Evolutionary conservation across 2,797 vertebrate species (phyloP), one percentile per base, ranked within the genome.

Genomic region (Danio jaintianensis): DNA sequence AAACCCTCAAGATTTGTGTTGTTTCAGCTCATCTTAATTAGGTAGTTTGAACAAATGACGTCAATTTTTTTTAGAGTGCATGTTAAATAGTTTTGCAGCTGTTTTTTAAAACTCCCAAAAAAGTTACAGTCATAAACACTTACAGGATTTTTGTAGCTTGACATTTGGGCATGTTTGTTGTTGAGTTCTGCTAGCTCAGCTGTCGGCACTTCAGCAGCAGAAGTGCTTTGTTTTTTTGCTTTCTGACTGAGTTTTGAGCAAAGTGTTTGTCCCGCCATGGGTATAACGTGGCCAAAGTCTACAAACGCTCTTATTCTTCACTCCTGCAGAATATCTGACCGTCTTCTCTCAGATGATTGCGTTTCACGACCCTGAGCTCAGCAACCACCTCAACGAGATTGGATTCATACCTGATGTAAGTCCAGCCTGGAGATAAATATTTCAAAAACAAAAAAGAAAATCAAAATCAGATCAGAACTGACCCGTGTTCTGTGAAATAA

Each of bases 341-440:
- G 97, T 99, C 81, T 99, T 99, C 92, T 99, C 98, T 82, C 98
- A 99, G 91, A 97, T 98, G 96, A 99, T 99, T 83, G 96, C 97
- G 43, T 99, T 99, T 91, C 98, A 99, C 56, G 98, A 99, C 89
- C 98, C 98, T 4, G 97, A 99, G 90, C 93, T 99, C 73, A 98
- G 96, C 92, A 99, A 99, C 90, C 98, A 99, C 89, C 95, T 99
- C 71, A 99, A 98, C 83, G 97, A 99, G 90, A 99, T 98, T 81
- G 97, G 97, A 72, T 99, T 99, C 90, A 99, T 99, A 89, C 98
- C 98, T 86, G 98, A 99, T 79, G 98, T 99, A 92, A 98, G 98
- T 97, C 79, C 47, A 9, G 3, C 53, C 18, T 59, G 73, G 70
- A 42, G 7, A 52, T 75, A 9, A 55, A 47, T 76, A n/a, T n/a